phyloP scores from a whole-genome alignment of 2,113 vertebrate species.

The Solea senegalensis region DNA sequence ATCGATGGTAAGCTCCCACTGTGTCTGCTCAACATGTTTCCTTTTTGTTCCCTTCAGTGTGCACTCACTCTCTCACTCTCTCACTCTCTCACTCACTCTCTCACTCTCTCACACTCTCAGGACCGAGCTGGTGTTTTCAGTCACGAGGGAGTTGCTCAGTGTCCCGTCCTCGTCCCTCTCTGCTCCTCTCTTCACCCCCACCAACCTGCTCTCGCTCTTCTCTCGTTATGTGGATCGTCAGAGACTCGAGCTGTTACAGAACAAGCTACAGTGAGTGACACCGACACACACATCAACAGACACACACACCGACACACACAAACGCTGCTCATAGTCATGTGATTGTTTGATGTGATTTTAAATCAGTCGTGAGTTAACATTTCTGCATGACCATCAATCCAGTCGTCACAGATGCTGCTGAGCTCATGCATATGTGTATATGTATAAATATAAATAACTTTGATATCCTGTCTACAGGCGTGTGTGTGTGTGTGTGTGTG shows the following conservation, averaged over 20 bases:
- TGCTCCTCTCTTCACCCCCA: constrained; percentile 87
- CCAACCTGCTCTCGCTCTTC: constrained; percentile 91
- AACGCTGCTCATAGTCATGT: too few species aligned
- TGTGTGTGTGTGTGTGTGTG: too few species aligned
- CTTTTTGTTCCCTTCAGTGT: background rate
- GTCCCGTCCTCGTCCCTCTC: constrained; percentile 86
- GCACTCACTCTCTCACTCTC: background rate
- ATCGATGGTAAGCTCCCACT: constrained; percentile 84
- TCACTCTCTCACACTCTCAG: constrained; percentile 63
- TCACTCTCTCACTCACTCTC: background rate
- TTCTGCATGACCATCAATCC: too few species aligned
- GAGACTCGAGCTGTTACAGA: constrained; percentile 91
- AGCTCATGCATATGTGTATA: too few species aligned
- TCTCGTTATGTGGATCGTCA: constrained; percentile 93
- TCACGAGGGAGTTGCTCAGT: constrained; percentile 88
- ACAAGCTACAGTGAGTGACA: constrained; percentile 91
- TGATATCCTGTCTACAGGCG: too few species aligned
- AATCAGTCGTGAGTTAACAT: too few species aligned
- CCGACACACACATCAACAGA: background rate
- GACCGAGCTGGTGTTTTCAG: constrained; percentile 92
- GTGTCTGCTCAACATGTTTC: background rate
- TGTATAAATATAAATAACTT: too few species aligned
- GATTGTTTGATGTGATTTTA: too few species aligned
- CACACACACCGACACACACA: too few species aligned
- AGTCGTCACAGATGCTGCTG: too few species aligned